These are phyloP conservation scores for Sanderia malayensis DNA, from an alignment of 30 jellyfish, hydroid and myxozoan species.

Conservation along the genomic window DNA sequence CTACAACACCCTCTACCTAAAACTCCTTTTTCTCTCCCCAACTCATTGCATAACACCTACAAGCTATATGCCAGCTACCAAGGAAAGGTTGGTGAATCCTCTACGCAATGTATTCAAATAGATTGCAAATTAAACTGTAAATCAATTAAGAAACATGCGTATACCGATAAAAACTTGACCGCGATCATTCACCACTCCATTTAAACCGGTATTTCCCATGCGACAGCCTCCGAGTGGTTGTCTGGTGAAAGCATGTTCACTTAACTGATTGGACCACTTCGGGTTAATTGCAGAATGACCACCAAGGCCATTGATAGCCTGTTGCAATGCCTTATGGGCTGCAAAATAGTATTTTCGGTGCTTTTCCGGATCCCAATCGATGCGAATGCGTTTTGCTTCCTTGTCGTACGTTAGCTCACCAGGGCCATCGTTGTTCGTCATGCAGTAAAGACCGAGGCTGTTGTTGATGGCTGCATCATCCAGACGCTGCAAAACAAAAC, in stretches of 20 bases:
- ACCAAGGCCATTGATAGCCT: constrained; percentile 72
- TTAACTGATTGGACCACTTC: constrained; percentile 86
- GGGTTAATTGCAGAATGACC: constrained; percentile 87
- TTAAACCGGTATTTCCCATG: constrained; percentile 94
- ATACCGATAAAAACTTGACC: constrained; percentile 95
- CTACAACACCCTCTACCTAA: too few species aligned
- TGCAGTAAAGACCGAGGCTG: constrained; percentile 91
- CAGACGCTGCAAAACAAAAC: too few species aligned
- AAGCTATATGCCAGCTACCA: too few species aligned
- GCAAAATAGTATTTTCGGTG: constrained; percentile 86
- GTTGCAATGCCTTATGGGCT: constrained; percentile 88
- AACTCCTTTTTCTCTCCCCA: too few species aligned
- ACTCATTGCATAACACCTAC: too few species aligned
- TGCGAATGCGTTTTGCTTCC: constrained; percentile 59
- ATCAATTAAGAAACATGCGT: too few species aligned
- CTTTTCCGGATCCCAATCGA: constrained; percentile 81
- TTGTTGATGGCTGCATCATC: constrained; percentile 51
- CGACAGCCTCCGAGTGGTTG: constrained; percentile 99
- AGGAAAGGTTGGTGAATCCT: too few species aligned
- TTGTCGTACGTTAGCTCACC: constrained; percentile 80
- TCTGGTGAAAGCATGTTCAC: constrained; percentile 63
- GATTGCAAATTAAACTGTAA: neutral
- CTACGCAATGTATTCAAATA: too few species aligned
- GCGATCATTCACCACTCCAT: constrained; percentile 93
- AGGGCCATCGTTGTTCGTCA: constrained; percentile 86